Percentiles rank a stretch among this genome's conserved stretches.
These are phyloP conservation scores for Nymphalis c-album DNA, from an alignment of 2,888 invertebrate genomes.

Conservation along the genomic window DNA sequence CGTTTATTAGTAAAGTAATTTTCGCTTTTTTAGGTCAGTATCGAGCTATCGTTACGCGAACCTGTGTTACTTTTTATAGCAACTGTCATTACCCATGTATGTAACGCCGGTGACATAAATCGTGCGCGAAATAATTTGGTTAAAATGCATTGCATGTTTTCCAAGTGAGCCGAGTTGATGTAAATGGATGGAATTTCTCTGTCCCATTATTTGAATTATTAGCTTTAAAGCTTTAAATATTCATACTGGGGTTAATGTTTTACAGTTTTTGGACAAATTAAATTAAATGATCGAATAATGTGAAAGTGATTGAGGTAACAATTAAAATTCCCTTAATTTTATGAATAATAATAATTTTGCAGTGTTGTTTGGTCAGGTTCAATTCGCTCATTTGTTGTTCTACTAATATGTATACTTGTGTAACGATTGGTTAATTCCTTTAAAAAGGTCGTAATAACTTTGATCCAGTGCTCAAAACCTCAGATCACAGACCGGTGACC, in stretches of 20 bases:
- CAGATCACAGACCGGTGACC: no score
- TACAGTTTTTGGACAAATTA: background rate
- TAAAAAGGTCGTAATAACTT: no score
- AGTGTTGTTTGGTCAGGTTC: no score
- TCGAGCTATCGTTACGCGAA: conserved; percentile 23
- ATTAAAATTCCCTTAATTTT: no score
- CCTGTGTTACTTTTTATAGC: conserved; percentile 30
- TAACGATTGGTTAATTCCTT: no score
- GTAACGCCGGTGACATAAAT: conserved; percentile 24
- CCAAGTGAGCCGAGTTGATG: conserved; percentile 27
- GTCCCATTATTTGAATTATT: conserved; percentile 19
- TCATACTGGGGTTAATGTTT: background rate
- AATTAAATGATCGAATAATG: background rate
- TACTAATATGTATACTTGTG: no score
- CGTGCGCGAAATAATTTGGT: conserved; percentile 29
- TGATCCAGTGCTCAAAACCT: no score
- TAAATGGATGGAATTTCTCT: conserved; percentile 24
- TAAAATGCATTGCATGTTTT: conserved; percentile 26
- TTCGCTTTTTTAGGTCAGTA: conserved; percentile 16
- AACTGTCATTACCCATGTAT: conserved; percentile 30
- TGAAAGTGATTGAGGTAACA: no score
- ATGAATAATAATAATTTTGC: no score
- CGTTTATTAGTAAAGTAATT: conserved; percentile 8
- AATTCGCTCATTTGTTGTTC: no score
- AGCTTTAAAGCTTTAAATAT: conserved; percentile 1